Evolutionary conservation across 2,113 vertebrate species (phyloP).

Genomic region (Catharus fuscescens): DNA sequence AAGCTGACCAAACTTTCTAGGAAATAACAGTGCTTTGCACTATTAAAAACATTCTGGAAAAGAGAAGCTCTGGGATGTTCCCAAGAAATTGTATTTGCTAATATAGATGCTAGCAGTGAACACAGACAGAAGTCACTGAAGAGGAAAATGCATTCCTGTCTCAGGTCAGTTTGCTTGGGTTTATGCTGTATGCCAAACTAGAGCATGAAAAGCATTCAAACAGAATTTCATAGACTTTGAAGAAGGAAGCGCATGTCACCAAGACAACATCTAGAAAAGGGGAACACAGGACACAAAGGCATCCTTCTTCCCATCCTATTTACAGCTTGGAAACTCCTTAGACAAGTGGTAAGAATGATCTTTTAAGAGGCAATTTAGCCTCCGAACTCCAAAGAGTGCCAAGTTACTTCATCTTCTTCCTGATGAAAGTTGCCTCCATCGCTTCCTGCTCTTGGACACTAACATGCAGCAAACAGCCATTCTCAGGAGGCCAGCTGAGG

Average conservation of each 20-base stretch:
- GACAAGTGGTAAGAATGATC: constrained; percentile 9
- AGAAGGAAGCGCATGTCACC: constrained; percentile 21
- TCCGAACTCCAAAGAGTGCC: constrained; percentile 4
- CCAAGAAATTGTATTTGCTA: constrained; percentile 5
- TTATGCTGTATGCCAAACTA: constrained; percentile 10
- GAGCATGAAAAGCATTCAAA: constrained; percentile 18
- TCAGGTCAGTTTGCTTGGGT: not conserved
- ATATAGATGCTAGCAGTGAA: constrained; percentile 5
- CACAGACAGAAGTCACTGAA: not conserved
- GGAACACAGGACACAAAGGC: not conserved
- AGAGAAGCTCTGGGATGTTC: not conserved
- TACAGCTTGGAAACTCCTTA: constrained; percentile 39
- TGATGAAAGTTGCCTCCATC: constrained; percentile 27
- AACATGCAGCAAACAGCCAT: not conserved
- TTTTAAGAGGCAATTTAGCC: constrained; percentile 28
- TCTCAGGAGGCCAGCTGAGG: constrained; percentile 46
- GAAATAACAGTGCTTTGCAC: not conserved
- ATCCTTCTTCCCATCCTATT: constrained; percentile 16
- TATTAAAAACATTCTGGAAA: not conserved
- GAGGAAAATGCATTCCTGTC: constrained; percentile 17
- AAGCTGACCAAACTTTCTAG: constrained; percentile 21
- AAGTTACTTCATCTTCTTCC: constrained; percentile 42
- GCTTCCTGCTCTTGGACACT: constrained; percentile 33
- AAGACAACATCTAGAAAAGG: constrained; percentile 32
- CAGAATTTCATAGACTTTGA: constrained; percentile 17